Conservation (phyloP, 2,888 invertebrate species). For the Tribolium freemani region DNA sequence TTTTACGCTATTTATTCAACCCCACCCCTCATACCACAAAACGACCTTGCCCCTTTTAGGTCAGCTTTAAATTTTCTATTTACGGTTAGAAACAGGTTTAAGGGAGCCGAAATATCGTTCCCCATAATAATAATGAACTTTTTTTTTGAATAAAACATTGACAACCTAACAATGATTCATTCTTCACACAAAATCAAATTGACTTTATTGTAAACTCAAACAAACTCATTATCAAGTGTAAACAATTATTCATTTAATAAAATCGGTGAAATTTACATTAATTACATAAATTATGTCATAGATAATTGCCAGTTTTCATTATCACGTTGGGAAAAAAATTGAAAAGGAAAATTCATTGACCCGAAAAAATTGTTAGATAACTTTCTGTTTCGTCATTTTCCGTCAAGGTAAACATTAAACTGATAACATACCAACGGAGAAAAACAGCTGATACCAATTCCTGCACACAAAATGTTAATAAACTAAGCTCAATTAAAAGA, state of each 20-base stretch:
- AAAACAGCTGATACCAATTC: constrained; percentile 16
- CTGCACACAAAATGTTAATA: neutral
- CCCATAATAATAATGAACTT: neutral
- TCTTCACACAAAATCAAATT: constrained; percentile 9
- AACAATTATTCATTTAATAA: neutral
- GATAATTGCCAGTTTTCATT: neutral
- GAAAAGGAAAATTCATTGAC: constrained; percentile 22
- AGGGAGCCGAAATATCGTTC: neutral
- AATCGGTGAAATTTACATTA: constrained; percentile 1
- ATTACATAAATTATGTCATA: neutral
- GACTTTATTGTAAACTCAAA: neutral
- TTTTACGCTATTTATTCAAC: constrained; percentile 46
- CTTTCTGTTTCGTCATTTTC: constrained; percentile 34
- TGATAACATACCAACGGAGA: constrained; percentile 26
- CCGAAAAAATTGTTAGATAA: constrained; percentile 33
- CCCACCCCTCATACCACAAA: constrained; percentile 42
- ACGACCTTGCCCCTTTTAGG: constrained; percentile 57
- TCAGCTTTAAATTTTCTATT: constrained; percentile 39
- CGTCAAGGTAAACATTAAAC: constrained; percentile 32
- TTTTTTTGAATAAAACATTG: neutral
- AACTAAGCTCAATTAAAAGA: no score
- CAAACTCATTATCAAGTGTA: neutral
- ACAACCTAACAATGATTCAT: constrained; percentile 28
- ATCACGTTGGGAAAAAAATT: neutral
- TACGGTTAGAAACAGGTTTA: constrained; percentile 32